Base-by-base conservation (phyloP, 2,113 vertebrate species). In the Lepisosteus osseus region DNA sequence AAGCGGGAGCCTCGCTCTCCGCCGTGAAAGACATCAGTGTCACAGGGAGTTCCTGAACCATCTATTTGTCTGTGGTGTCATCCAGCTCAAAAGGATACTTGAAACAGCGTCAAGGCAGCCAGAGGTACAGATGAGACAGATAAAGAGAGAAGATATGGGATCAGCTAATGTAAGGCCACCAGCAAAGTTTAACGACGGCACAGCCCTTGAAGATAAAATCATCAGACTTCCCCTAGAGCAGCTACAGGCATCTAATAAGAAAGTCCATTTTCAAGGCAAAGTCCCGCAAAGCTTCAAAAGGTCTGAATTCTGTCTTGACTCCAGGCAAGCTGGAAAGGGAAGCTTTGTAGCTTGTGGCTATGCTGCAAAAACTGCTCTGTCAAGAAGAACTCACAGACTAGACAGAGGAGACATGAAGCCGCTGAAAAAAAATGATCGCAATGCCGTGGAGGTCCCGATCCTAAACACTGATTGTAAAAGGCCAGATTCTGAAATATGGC, bases 401-500 rank as follows among this genome's bases (percentile, higher is more conserved):
- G 65, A 75, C 71, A 72, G 74, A 67, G 73, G 61, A 67, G 55
- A 45, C 5, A 51, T 51, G 47, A 51, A 51, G 9, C 1, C 1
- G 47, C 5, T 5, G 47, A 51, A 51, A 51, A 51, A 9, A 51
- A 51, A 51, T 9, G 13, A 42, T 5, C 70, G 68, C 81, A 75
- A 78, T 77, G 70, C 69, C 69, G 72, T 72, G 76, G 66, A 51
- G 57, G 59, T 76, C 54, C 77, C 29, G 29, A 81, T 81, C 75
- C 66, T 15, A 62, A 84, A 74, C 71, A 62, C 78, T 84, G 84
- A 89, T 89, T 84, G 80, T 74, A 87, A 79, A 74, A 86, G 85
- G 79, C 70, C 80, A 82, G 72, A 6, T 4, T 70, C 76, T 90
- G 87, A 89, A 85, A 90, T 87, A 91, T 90, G 82, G 79, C 69